Percentiles rank a stretch among this genome's conserved stretches.
phyloP scores from a whole-genome alignment of 2,113 vertebrate genomes.

The Cygnus buccinator region DNA sequence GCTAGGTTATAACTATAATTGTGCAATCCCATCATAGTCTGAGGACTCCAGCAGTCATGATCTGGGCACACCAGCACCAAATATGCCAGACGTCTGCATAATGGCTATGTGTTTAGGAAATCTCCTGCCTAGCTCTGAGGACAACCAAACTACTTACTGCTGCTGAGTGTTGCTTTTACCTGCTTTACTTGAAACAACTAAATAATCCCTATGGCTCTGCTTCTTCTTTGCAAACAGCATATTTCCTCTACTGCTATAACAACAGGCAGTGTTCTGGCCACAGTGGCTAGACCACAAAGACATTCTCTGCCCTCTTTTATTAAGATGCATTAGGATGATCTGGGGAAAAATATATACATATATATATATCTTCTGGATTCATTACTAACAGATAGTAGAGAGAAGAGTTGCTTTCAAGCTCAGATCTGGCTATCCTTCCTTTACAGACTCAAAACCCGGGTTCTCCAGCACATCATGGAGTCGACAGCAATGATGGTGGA shows the following conservation, averaged over 20 bases:
- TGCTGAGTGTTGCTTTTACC: background rate
- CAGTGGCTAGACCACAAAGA: background rate
- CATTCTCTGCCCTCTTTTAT: background rate
- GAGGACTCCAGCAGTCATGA: background rate
- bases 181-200: background rate
- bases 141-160: background rate
- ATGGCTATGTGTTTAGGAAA: background rate
- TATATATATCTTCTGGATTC: background rate
- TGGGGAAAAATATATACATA: too few relatives aligned
- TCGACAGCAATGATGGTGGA: background rate
- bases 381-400: background rate
- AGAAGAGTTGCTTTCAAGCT: background rate
- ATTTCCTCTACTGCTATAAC: background rate
- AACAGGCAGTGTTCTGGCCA: background rate
- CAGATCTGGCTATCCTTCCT: background rate
- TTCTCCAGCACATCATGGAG: background rate
- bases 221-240: background rate
- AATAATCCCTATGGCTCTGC: background rate
- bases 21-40: background rate
- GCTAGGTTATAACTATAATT: background rate
- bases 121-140: background rate
- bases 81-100: background rate
- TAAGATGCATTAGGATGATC: background rate
- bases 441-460: background rate
- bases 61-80: background rate